Conservation (phyloP, 2,888 invertebrate species). For the Pachymerium ferrugineum region DNA sequence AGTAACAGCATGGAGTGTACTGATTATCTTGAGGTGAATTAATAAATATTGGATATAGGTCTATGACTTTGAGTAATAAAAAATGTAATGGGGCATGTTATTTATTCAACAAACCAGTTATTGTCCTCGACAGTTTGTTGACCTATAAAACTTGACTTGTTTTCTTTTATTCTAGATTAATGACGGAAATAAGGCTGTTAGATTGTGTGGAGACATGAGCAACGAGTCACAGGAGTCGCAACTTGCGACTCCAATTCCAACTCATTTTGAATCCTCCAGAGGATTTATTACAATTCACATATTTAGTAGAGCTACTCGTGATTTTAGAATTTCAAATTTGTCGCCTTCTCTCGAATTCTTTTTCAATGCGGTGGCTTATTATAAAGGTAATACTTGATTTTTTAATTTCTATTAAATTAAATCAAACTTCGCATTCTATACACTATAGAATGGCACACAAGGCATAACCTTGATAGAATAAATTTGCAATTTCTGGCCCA, state of each 20-base stretch:
- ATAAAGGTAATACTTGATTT: background rate
- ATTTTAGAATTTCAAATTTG: background rate
- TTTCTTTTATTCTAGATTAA: background rate
- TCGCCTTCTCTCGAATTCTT: conserved; percentile 4
- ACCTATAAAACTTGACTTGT: too few species aligned
- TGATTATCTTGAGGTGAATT: conserved; percentile 12
- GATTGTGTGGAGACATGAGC: background rate
- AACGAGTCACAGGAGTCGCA: background rate
- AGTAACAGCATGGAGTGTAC: background rate
- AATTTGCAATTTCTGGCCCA: too few species aligned
- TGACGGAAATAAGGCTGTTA: background rate
- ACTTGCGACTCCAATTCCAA: background rate
- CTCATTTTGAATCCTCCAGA: background rate
- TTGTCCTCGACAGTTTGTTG: too few species aligned
- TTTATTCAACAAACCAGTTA: too few species aligned
- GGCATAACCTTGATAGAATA: too few species aligned
- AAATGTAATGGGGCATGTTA: too few species aligned
- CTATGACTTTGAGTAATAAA: too few species aligned
- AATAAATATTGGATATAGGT: too few species aligned
- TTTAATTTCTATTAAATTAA: background rate
- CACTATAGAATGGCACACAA: too few species aligned
- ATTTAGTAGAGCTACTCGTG: background rate
- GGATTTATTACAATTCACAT: background rate
- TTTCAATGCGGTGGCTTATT: conserved; percentile 19
- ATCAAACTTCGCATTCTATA: too few species aligned